Percentiles rank a stretch among this genome's conserved stretches.
Conservation (phyloP, 2,888 invertebrate genomes). For the Mythimna albipuncta region DNA sequence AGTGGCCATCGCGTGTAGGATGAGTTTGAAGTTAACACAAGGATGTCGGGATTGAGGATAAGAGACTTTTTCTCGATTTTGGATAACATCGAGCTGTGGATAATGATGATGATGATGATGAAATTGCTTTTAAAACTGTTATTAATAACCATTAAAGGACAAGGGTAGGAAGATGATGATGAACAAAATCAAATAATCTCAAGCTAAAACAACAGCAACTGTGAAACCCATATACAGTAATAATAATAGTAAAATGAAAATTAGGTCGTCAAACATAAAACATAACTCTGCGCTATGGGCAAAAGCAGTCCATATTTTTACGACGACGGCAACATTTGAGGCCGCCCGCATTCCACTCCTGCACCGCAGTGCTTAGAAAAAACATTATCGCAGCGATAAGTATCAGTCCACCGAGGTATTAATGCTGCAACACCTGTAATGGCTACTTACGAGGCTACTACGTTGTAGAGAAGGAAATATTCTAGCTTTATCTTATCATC, state of each 20-base stretch:
- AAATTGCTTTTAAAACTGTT: neutral
- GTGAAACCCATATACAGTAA: neutral
- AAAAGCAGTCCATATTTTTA: constrained; percentile 55
- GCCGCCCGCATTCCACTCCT: constrained; percentile 62
- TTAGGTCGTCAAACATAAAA: constrained; percentile 10
- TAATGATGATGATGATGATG: neutral
- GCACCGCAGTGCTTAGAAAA: constrained; percentile 55
- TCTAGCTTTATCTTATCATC: constrained; percentile 35
- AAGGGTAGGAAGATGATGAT: too few relatives aligned
- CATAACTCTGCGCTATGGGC: constrained; percentile 9
- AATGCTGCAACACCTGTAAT: constrained; percentile 55
- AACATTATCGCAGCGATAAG: constrained; percentile 54
- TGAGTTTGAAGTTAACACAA: neutral
- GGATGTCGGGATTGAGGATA: neutral
- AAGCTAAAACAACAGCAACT: neutral
- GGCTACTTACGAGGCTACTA: constrained; percentile 23
- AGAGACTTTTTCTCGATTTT: neutral
- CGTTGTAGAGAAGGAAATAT: constrained; percentile 27
- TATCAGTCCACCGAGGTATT: constrained; percentile 45
- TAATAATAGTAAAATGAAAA: neutral
- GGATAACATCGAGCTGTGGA: neutral
- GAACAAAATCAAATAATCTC: neutral
- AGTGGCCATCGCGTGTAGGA: too few relatives aligned
- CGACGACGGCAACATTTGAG: constrained; percentile 46
- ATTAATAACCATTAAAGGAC: neutral